Base-by-base conservation (phyloP, 2,113 vertebrate genomes). In the Scatophagus argus region DNA sequence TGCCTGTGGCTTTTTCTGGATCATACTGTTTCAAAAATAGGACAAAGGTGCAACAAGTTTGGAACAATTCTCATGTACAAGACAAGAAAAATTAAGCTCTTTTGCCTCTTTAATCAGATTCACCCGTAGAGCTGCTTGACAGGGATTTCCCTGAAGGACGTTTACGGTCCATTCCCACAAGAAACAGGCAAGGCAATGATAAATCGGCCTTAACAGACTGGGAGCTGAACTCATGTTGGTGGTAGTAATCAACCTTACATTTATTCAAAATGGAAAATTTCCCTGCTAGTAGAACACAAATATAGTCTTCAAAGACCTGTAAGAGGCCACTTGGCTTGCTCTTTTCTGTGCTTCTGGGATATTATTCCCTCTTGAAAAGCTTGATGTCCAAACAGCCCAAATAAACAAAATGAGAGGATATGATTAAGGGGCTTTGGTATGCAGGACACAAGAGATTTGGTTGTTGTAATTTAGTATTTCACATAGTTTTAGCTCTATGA, bases 401-500 rank as follows among this genome's bases (percentile, higher is more conserved):
- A 90, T 85, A 92, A 93, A 91, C 83, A 88, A 87, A 89, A 82
- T 27, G 66, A 64, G 82, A 89, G 85, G 81, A 90, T 79, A 71
- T 91, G 87, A 92, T 89, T 84, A 84, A 74, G 69, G 23, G 46
- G 59, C 71, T 86, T 56, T 88, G 88, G 84, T 80, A 87, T 89
- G 88, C 47, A 41, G 74, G 29, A 87, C 81, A 84, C 79, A 60
- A 63, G 87, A 78, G 69, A 81, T 70, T 89, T 89, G 49, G 55
- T 82, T 81, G 70, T 73, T 79, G 74, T 19, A 60, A 69, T 74
- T 49, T 43, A 38, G 52, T 65, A 51, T 81, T 76, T 71, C 27
- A 55, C 31, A 61, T 54, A 23, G 13, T 64, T 79, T 77, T 43
- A 19, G 19, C 51, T 77, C n/a, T 54, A 14, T n/a, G n/a, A 65